phyloP scores from a whole-genome alignment of 2,888 invertebrate genomes.

The Spilosoma lubricipeda region DNA sequence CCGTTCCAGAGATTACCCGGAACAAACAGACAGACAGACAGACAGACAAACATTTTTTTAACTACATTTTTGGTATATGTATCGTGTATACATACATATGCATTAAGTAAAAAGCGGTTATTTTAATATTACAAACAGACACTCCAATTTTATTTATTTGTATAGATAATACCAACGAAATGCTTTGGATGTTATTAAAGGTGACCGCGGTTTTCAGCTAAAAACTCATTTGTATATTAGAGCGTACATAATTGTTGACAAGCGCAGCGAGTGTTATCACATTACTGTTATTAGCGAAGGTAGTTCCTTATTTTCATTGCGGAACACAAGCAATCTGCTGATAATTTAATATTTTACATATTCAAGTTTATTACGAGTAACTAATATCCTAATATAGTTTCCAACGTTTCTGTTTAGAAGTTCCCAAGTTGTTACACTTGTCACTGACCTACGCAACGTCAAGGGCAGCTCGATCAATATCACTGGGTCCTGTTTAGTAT shows the following conservation, averaged over 20 bases:
- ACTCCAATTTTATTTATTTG: too few relatives aligned
- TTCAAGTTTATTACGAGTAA: background rate
- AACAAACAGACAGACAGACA: too few relatives aligned
- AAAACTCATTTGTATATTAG: too few relatives aligned
- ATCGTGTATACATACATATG: too few relatives aligned
- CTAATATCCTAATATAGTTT: background rate
- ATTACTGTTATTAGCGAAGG: background rate
- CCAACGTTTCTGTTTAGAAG: background rate
- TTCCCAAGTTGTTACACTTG: background rate
- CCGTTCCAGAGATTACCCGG: too few relatives aligned
- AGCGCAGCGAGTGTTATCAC: background rate
- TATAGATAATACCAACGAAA: background rate
- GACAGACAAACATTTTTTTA: too few relatives aligned
- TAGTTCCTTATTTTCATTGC: slow-evolving; percentile 1
- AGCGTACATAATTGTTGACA: background rate
- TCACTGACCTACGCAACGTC: slow-evolving; percentile 13
- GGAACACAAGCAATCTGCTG: background rate
- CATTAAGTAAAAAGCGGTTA: too few relatives aligned
- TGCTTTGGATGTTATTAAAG: background rate
- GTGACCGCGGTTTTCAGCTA: background rate
- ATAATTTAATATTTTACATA: background rate
- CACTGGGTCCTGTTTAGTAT: background rate
- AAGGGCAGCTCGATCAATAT: slow-evolving; percentile 14
- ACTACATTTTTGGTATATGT: too few relatives aligned
- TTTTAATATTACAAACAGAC: too few relatives aligned